A percentile compares a stretch with the other conserved stretches of the same genome.
Evolutionary conservation across 2,113 vertebrate genomes (phyloP).

Genomic region (Atrichornis clamosus): DNA sequence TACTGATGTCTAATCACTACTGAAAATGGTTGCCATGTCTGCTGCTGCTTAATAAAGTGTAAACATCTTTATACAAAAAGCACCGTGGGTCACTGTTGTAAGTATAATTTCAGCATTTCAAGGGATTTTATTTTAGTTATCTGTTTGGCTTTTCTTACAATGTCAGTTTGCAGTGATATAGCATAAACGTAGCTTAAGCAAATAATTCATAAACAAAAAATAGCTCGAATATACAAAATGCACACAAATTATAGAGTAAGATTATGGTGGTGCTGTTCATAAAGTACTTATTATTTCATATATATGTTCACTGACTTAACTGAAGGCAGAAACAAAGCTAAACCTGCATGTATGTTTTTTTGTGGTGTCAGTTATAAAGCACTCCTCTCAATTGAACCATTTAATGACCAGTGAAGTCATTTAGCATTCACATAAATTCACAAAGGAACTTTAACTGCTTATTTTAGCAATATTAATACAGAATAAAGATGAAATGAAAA

Average conservation of each 20-base stretch:
- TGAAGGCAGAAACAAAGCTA: not conserved
- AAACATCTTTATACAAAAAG: not conserved
- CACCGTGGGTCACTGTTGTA: not conserved
- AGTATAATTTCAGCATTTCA: not conserved
- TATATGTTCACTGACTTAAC: not conserved
- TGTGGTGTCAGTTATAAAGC: not conserved
- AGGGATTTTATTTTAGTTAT: not conserved
- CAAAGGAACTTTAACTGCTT: not conserved
- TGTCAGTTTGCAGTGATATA: not conserved
- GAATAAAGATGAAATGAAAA: not conserved
- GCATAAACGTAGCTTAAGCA: not conserved
- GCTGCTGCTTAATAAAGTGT: not conserved
- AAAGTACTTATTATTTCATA: not conserved
- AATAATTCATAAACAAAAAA: not conserved
- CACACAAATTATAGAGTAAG: not conserved
- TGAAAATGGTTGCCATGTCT: not conserved
- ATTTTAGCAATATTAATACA: not conserved
- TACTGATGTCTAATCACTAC: not conserved
- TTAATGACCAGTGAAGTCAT: not conserved
- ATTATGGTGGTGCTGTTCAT: not conserved
- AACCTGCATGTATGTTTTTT: fast-evolving
- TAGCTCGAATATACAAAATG: not conserved
- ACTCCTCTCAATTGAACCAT: not conserved
- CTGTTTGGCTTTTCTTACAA: not conserved
- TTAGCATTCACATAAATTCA: not conserved